These are phyloP conservation scores for Rhincodon typus DNA, from an alignment of 2,797 vertebrate species.

Conservation along the genomic window DNA sequence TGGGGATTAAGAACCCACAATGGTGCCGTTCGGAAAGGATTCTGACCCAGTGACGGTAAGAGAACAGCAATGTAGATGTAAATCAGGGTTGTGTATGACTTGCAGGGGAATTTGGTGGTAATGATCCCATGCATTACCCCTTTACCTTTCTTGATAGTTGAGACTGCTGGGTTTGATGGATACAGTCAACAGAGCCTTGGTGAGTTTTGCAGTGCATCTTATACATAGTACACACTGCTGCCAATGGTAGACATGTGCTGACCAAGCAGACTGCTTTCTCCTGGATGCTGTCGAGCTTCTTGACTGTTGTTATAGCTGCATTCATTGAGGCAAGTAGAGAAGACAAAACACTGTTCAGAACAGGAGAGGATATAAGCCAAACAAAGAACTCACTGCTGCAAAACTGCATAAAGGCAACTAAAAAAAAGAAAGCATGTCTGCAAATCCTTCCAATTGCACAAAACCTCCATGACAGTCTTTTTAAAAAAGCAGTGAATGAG, in stretches of 20 bases:
- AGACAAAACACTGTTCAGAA: not conserved
- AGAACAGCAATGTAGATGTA: not conserved
- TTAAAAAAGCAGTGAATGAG: not conserved
- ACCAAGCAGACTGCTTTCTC: not conserved
- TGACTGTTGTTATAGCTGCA: not conserved
- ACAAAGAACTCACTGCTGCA: not conserved
- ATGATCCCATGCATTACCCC: too few species aligned
- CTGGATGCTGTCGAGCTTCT: not conserved
- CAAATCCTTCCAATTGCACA: not conserved
- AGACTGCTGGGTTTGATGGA: too few species aligned
- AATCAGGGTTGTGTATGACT: not conserved
- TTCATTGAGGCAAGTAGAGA: not conserved
- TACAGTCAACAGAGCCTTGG: too few species aligned
- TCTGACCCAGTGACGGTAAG: not conserved
- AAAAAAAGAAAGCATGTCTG: not conserved
- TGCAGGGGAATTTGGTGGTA: too few species aligned
- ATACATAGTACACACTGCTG: too few species aligned
- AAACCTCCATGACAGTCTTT: not conserved
- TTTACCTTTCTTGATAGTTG: too few species aligned
- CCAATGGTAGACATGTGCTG: not conserved
- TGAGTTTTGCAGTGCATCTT: not conserved
- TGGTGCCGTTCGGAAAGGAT: not conserved
- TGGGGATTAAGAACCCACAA: not conserved
- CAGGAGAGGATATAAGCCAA: not conserved
- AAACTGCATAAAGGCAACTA: not conserved